Evolutionary conservation across 2,113 vertebrate genomes (phyloP).

Genomic region (Xenopus borealis): DNA sequence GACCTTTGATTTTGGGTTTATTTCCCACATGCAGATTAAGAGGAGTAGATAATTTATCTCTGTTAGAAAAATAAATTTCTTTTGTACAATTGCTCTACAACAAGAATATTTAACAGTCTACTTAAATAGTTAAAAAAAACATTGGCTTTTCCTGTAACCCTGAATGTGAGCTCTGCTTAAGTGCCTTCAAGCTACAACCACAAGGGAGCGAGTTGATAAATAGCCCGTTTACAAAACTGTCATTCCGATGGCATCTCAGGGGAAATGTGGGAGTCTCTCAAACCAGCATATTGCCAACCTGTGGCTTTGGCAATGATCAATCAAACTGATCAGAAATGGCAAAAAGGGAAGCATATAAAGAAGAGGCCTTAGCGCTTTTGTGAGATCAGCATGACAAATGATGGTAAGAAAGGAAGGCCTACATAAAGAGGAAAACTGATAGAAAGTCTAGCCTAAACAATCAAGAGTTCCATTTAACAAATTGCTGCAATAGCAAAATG

Average conservation of each 20-base stretch:
- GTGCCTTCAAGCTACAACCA: constrained; percentile 53
- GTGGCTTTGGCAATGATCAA: constrained; percentile 82
- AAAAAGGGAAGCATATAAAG: constrained; percentile 74
- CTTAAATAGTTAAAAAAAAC: not conserved
- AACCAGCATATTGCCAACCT: constrained; percentile 88
- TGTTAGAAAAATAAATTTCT: too few species aligned
- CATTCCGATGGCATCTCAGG: constrained; percentile 74
- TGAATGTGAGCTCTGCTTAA: constrained; percentile 42
- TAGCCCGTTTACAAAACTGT: constrained; percentile 88
- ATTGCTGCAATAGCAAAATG: not conserved
- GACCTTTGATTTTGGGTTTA: too few species aligned
- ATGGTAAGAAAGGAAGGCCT: constrained; percentile 49
- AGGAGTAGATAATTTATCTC: too few species aligned
- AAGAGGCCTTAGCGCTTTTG: constrained; percentile 54
- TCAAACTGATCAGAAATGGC: constrained; percentile 88
- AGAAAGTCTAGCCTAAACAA: constrained; percentile 21
- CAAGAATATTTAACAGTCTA: not conserved
- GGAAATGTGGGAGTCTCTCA: constrained; percentile 77
- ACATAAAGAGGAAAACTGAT: not conserved
- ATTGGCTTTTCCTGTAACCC: not conserved
- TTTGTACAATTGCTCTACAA: too few species aligned
- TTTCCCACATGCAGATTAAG: too few species aligned
- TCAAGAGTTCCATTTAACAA: not conserved
- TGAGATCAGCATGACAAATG: constrained; percentile 52
- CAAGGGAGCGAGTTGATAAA: constrained; percentile 86